Conservation (phyloP, 2,888 invertebrate species). For the Toxonevra muliebris region DNA sequence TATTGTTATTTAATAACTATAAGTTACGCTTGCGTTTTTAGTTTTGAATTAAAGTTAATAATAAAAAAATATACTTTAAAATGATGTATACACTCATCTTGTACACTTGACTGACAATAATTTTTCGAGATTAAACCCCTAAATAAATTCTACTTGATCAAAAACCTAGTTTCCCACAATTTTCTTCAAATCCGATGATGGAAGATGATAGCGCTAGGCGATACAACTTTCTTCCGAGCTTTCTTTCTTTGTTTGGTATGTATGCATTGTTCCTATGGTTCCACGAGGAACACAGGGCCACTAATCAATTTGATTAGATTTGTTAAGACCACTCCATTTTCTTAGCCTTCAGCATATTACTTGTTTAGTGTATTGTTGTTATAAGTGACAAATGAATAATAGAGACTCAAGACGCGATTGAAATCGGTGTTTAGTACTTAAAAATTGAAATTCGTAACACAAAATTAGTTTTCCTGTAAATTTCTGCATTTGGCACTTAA, state of each 20-base stretch:
- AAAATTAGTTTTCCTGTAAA: conserved; percentile 17
- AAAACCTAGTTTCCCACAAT: not conserved
- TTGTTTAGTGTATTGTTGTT: too few species aligned
- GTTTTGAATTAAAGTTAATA: not conserved
- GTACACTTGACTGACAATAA: not conserved
- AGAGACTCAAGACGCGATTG: too few species aligned
- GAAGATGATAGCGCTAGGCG: too few species aligned
- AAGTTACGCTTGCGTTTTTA: not conserved
- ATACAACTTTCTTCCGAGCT: too few species aligned
- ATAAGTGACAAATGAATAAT: conserved; percentile 6
- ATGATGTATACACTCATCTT: too few species aligned
- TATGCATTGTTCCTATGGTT: not conserved
- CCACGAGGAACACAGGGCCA: too few species aligned
- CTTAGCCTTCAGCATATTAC: too few species aligned
- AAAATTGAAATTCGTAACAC: too few species aligned
- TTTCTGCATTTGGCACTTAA: too few species aligned
- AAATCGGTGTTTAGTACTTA: too few species aligned
- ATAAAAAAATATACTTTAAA: not conserved
- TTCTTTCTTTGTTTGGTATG: not conserved
- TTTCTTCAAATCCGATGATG: not conserved
- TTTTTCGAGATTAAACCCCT: not conserved
- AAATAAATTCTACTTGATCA: not conserved
- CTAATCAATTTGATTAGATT: too few species aligned
- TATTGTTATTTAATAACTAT: not conserved
- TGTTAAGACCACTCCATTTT: too few species aligned